phyloP scores from a whole-genome alignment of 2,797 vertebrate genomes.

The Trachops cirrhosus region DNA sequence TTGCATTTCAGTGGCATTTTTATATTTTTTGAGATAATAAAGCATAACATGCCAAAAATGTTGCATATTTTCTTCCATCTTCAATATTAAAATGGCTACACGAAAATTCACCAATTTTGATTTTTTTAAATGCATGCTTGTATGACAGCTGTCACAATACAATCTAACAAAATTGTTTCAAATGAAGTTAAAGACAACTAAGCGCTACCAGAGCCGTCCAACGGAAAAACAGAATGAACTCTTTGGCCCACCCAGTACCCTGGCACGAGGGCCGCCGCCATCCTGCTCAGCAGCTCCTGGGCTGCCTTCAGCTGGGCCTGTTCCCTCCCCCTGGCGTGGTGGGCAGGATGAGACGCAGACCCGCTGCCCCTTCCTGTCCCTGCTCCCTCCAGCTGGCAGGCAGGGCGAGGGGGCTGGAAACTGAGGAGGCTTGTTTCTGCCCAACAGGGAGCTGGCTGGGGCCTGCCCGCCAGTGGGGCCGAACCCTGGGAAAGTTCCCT shows the following conservation, averaged over 20 bases:
- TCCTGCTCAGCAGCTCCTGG: slow-evolving; percentile 65
- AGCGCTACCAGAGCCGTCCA: no score
- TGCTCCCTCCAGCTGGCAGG: not conserved
- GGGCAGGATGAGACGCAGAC: not conserved
- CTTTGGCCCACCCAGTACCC: no score
- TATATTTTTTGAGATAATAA: not conserved
- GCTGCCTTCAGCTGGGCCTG: slow-evolving; percentile 49
- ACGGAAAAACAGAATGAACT: not conserved
- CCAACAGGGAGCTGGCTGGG: not conserved
- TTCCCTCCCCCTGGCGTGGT: slow-evolving; percentile 47
- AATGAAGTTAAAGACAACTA: not conserved
- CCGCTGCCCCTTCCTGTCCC: not conserved
- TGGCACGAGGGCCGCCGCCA: slow-evolving; percentile 59
- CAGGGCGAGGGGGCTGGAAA: not conserved
- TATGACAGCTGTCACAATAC: not conserved
- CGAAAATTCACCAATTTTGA: not conserved
- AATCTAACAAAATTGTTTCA: not conserved
- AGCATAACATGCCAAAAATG: not conserved
- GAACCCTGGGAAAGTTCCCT: slow-evolving; percentile 14
- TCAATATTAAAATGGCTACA: not conserved
- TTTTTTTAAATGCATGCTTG: not conserved
- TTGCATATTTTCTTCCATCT: not conserved
- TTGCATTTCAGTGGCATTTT: not conserved
- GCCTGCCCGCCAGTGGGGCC: not conserved
- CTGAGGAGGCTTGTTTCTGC: not conserved